phyloP scores from a whole-genome alignment of 2,888 invertebrate genomes.

The Papilio demoleus region DNA sequence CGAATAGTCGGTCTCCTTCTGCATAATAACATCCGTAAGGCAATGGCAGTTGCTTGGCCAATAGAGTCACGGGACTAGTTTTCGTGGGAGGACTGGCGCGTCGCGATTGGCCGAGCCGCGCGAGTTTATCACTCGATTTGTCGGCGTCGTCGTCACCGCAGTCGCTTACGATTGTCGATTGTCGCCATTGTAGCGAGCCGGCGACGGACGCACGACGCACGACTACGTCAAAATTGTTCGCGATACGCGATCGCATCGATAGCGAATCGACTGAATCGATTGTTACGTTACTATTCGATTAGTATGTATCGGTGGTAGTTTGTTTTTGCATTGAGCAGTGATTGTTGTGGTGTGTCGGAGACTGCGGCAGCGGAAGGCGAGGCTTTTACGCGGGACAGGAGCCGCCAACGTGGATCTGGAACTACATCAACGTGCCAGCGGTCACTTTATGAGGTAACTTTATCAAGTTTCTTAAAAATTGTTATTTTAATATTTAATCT shows the following conservation, averaged over 20 bases:
- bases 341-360: slow-evolving; percentile 61
- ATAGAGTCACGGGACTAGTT: slow-evolving; percentile 67
- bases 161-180: slow-evolving; percentile 81
- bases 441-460: slow-evolving; percentile 88
- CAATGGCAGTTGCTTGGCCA: slow-evolving; percentile 82
- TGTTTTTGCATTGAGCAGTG: slow-evolving; percentile 56
- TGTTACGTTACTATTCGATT: slow-evolving; percentile 53
- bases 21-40: slow-evolving; percentile 82
- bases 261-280: slow-evolving; percentile 65
- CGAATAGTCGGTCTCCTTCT: slow-evolving; percentile 80
- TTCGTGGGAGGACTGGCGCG: slow-evolving; percentile 77
- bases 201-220: slow-evolving; percentile 63
- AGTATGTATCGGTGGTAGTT: slow-evolving; percentile 56
- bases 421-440: slow-evolving; percentile 89
- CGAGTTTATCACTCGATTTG: slow-evolving; percentile 81
- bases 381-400: slow-evolving; percentile 62
- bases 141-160: slow-evolving; percentile 75
- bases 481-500: not conserved
- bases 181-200: slow-evolving; percentile 79
- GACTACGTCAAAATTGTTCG: slow-evolving; percentile 57
- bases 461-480: slow-evolving; percentile 17
- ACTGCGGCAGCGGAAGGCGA: slow-evolving; percentile 57
- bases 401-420: slow-evolving; percentile 89
- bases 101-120: slow-evolving; percentile 68
- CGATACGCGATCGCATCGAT: slow-evolving; percentile 65